Evolutionary conservation across 2,888 invertebrate species (phyloP), one percentile per base, ranked within the genome.

Genomic region (Oscheius sp.): DNA sequence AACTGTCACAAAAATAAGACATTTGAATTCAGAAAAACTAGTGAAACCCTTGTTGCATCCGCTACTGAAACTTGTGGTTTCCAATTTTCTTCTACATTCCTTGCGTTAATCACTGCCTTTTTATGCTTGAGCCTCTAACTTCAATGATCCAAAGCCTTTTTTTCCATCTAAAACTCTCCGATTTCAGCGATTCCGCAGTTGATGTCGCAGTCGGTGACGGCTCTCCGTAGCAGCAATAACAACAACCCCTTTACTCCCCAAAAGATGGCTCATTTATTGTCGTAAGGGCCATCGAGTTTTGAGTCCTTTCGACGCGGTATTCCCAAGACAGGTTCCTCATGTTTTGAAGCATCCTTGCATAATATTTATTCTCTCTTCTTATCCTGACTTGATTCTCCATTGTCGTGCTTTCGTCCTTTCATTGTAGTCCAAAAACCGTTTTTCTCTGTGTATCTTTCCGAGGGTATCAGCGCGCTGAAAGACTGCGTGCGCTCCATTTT

Each of bases 231-330:
- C 11, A 47, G 13, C 7, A 70, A 59, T 37, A 70, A 13, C 7
- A 35, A n/a, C 59, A 70, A 70, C n/a, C 37, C 68, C 21, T 70
- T 47, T 21, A 50, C 70, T 32, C 59, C 70, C n/a, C 70, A 57
- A 37, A 70, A 70, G 57, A 55, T 70, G 70, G 70, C 70, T 47
- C 70, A 70, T 58, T 58, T 70, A 13, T 33, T 70, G 57, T 70
- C 70, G 47, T 70, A 32, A 59, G 50, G 33, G 51, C 65, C 50
- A 33, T 65, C 65, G 35, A 51, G 51, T 29, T 13, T 29, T 42
- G 42, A 35, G 55, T 33, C 32, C 51, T 21, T 65, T 33, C 55
- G 66, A 53, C 53, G 66, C 55, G 51, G 55, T 66, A 55, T 66
- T 51, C n/a, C 47, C 7, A n/a, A 51, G 4, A 57, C 59, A 33